These are phyloP conservation scores for Eupelmus urozonus DNA, from an alignment of 2,888 invertebrate species.

Conservation along the genomic window DNA sequence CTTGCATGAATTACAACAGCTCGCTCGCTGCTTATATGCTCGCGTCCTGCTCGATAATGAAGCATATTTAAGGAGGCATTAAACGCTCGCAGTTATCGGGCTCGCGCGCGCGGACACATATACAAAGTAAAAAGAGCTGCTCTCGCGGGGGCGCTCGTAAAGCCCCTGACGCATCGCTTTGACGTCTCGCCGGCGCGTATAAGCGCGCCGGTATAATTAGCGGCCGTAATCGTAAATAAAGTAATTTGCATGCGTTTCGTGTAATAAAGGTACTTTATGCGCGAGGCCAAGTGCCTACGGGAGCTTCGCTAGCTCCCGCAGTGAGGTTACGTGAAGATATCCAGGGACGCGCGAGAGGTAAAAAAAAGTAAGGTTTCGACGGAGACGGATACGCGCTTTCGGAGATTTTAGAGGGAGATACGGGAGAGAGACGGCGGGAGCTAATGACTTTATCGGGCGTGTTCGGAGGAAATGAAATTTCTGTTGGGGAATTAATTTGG, in stretches of 20 bases:
- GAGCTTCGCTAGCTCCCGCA: constrained; percentile 31
- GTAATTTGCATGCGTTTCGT: constrained; percentile 73
- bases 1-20: too few species aligned
- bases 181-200: constrained; percentile 68
- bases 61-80: constrained; percentile 53
- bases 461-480: neutral
- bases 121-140: neutral
- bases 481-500: too few species aligned
- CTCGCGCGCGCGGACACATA: neutral
- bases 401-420: too few species aligned
- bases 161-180: constrained; percentile 71
- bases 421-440: neutral
- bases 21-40: neutral
- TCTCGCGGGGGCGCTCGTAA: constrained; percentile 63
- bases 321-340: too few species aligned
- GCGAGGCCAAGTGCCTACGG: constrained; percentile 38
- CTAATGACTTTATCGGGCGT: neutral
- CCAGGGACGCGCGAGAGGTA: too few species aligned
- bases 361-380: too few species aligned
- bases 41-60: constrained; percentile 44
- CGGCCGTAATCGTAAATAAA: constrained; percentile 72
- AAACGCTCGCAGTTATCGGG: constrained; percentile 42
- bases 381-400: too few species aligned
- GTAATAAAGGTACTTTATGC: constrained; percentile 72
- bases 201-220: constrained; percentile 72